Base-by-base conservation (phyloP, 2,797 vertebrate genomes). In the Neosalanx taihuensis region DNA sequence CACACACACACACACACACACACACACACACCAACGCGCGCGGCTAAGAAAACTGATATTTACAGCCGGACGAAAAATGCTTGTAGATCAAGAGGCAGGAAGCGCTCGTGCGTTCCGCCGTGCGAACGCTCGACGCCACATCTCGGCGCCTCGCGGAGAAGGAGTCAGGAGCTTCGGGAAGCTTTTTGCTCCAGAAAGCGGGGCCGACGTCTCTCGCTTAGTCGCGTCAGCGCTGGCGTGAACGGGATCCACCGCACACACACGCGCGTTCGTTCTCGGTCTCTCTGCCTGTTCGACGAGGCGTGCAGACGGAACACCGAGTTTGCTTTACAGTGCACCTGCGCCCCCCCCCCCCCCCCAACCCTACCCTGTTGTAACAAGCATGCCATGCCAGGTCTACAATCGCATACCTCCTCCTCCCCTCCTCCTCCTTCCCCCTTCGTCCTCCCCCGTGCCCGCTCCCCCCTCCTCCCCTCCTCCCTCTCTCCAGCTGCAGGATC, bases 381-480 rank as follows among this genome's bases (percentile, higher is more conserved):
- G 90, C 90, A 92, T 89, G 89, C 81, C 83, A 73, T 82, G 79
- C 89, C 84, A 90, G 87, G 89, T 89, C 88, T 85, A 76, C 77
- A 72, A 72, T 76, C 81, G 58, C 79, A 74, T 70, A 71, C 58
- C 30, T 9, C 30, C 69, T 46, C 46, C 3, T 15, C 31, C 70
- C 74, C 69, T 35, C 15, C 49, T 13, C 15, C 49, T 64, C 31
- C 46, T 1, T 10, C 31, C 70, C 75, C 68, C 41, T n/a, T 33
- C 49, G 49, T 10, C 46, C 71, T 62, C 61, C 58, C 10, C 37
- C 72, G 67, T 71, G 66, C 84, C 82, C 75, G 83, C 51, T 1
- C 5, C 70, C 70, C 72, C 72, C 56, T 20, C 17, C 51, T 58
- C 63, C 23, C 41, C 10, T n/a, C n/a, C 10, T 33, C 76, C 79